These are phyloP conservation scores for Pycnomerus fuliginosus DNA, from an alignment of 2,888 invertebrate species.

Conservation along the genomic window DNA sequence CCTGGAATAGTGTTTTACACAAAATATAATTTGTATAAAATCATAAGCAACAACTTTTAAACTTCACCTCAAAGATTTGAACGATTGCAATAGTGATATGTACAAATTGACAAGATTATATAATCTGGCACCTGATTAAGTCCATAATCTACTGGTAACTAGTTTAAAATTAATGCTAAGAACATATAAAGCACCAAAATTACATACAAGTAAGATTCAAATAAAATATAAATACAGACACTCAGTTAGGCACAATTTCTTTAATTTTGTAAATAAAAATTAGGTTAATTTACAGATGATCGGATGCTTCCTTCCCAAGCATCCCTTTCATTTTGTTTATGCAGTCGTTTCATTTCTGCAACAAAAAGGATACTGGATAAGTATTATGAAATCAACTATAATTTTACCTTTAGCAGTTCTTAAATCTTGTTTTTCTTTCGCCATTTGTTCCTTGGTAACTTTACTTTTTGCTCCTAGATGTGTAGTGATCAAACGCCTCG, in stretches of 20 bases:
- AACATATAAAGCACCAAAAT: neutral
- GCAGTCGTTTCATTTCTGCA: constrained; percentile 43
- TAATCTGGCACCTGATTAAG: neutral
- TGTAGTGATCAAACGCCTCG: constrained; percentile 48
- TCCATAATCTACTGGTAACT: neutral
- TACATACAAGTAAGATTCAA: neutral
- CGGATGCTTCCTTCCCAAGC: constrained; percentile 51
- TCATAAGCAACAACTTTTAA: no score
- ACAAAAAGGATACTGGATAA: constrained; percentile 16
- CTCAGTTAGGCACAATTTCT: neutral
- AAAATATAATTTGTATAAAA: no score
- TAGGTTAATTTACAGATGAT: constrained; percentile 26
- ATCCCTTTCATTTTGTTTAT: constrained; percentile 47
- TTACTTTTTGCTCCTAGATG: constrained; percentile 47
- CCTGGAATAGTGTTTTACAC: no score
- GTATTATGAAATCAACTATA: neutral
- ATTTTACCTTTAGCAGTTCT: constrained; percentile 46
- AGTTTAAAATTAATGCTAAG: neutral
- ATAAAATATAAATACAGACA: neutral
- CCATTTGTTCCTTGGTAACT: constrained; percentile 45
- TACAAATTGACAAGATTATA: neutral
- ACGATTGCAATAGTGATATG: no score
- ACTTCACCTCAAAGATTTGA: no score
- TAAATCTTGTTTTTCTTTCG: constrained; percentile 45
- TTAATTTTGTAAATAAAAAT: neutral